These are phyloP conservation scores for Furcifer pardalis DNA, from an alignment of 2,797 vertebrate genomes.

Conservation along the genomic window DNA sequence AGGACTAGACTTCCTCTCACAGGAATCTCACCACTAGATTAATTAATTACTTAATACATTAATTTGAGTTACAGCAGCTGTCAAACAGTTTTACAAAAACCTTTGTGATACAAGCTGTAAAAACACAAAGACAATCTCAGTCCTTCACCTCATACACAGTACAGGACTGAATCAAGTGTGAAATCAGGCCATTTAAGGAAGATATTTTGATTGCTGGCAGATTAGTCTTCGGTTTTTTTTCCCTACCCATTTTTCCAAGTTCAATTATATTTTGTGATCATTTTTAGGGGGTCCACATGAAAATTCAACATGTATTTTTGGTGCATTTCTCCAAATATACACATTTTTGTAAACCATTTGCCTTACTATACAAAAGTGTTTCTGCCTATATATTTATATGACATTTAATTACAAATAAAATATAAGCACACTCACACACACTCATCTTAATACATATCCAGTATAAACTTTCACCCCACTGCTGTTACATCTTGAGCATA, in stretches of 20 bases:
- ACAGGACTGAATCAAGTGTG: not conserved
- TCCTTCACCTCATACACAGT: not conserved
- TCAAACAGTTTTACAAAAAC: not conserved
- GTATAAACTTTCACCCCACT: too few relatives aligned
- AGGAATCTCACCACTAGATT: not conserved
- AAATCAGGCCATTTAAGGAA: not conserved
- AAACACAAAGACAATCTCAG: not conserved
- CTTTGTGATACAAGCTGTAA: not conserved
- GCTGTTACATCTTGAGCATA: not conserved
- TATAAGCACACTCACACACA: too few relatives aligned
- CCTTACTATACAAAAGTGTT: not conserved
- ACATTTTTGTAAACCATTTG: not conserved
- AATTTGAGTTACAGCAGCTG: not conserved
- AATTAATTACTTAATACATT: not conserved
- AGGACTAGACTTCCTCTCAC: not conserved
- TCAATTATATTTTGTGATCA: not conserved
- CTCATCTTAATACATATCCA: too few relatives aligned
- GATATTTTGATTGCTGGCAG: not conserved
- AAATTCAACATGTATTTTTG: not conserved
- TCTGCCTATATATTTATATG: too few relatives aligned
- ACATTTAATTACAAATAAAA: too few relatives aligned
- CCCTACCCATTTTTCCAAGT: not conserved
- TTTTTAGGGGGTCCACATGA: not conserved
- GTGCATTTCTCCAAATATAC: not conserved
- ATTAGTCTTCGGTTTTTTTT: not conserved